phyloP scores from a whole-genome alignment of 2,797 vertebrate genomes.

The Enteromius anoplus region DNA sequence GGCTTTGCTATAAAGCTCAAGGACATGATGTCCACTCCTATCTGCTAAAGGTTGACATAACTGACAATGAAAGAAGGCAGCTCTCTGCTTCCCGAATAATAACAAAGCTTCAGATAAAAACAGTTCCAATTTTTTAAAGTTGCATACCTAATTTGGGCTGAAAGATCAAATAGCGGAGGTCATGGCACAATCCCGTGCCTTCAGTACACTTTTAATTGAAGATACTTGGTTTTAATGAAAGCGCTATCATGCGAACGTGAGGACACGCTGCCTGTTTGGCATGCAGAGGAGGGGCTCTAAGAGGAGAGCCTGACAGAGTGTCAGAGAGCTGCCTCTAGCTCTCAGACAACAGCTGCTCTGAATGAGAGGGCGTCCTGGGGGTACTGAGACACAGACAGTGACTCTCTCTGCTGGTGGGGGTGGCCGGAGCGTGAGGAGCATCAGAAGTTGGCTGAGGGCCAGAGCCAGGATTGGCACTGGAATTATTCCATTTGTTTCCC shows the following conservation, averaged over 20 bases:
- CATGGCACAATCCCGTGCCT: constrained; percentile 4
- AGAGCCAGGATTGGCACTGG: constrained; percentile 37
- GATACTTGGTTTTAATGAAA: constrained; percentile 43
- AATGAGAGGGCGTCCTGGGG: constrained; percentile 70
- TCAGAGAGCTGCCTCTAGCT: constrained; percentile 77
- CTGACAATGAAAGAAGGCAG: constrained; percentile 57
- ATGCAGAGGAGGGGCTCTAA: constrained; percentile 71
- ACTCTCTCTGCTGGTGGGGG: constrained; percentile 62
- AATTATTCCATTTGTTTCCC: constrained; percentile 32
- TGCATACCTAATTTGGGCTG: constrained; percentile 37
- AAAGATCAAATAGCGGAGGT: constrained; percentile 30
- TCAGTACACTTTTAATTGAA: constrained; percentile 32
- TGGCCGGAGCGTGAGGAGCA: constrained; percentile 50
- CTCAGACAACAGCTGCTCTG: constrained; percentile 78
- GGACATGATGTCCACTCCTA: constrained; percentile 58
- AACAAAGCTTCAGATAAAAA: constrained; percentile 46
- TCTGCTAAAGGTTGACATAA: constrained; percentile 50
- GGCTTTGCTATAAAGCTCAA: constrained; percentile 51
- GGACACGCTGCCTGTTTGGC: constrained; percentile 70
- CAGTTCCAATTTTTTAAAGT: constrained; percentile 34
- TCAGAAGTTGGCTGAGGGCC: constrained; percentile 51
- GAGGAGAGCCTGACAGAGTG: constrained; percentile 75
- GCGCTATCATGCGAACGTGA: constrained; percentile 1
- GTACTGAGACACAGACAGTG: constrained; percentile 68
- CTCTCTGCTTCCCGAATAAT: constrained; percentile 54